Evolutionary conservation across 2,888 invertebrate species (phyloP).

Genomic region (Drosophila hamatofila): DNA sequence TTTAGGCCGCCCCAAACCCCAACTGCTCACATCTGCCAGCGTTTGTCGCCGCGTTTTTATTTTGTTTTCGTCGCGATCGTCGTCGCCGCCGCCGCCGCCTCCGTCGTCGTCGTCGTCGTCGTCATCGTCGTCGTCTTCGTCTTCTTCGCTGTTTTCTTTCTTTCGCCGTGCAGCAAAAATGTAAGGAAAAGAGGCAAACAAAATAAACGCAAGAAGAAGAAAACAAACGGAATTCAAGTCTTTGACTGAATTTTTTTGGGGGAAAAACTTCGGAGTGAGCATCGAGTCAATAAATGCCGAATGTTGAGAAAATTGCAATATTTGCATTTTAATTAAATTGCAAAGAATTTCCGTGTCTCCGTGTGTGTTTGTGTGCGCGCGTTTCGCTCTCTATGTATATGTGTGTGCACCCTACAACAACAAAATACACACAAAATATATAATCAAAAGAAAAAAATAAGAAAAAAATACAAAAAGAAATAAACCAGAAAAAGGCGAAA

Average conservation of each 20-base stretch:
- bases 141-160: slow-evolving; percentile 36
- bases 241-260: slow-evolving; percentile 26
- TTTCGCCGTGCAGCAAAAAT: slow-evolving; percentile 56
- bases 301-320: slow-evolving; percentile 56
- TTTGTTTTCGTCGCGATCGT: slow-evolving; percentile 65
- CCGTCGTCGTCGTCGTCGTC: slow-evolving; percentile 27
- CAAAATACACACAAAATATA: slow-evolving; percentile 50
- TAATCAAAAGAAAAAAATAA: slow-evolving; percentile 57
- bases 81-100: slow-evolving; percentile 30
- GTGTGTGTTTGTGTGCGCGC: slow-evolving; percentile 10
- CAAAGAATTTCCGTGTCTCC: slow-evolving; percentile 53
- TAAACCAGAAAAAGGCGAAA: slow-evolving; percentile 76
- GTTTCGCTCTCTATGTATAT: slow-evolving; percentile 8
- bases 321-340: slow-evolving; percentile 63
- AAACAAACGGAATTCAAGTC: slow-evolving; percentile 36
- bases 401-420: slow-evolving; percentile 35
- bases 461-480: slow-evolving; percentile 64
- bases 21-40: slow-evolving; percentile 2
- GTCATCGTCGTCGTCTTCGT: slow-evolving; percentile 26
- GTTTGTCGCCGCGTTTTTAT: slow-evolving; percentile 60
- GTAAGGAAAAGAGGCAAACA: slow-evolving; percentile 40
- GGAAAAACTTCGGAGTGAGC: slow-evolving; percentile 30
- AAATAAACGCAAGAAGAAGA: slow-evolving; percentile 21
- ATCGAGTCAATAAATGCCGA: slow-evolving; percentile 37
- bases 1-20: slow-evolving; percentile 1